Percentiles rank a stretch among this genome's conserved stretches.
These are phyloP conservation scores for Hassar affinis DNA, from an alignment of 2,113 vertebrate species.

Conservation along the genomic window DNA sequence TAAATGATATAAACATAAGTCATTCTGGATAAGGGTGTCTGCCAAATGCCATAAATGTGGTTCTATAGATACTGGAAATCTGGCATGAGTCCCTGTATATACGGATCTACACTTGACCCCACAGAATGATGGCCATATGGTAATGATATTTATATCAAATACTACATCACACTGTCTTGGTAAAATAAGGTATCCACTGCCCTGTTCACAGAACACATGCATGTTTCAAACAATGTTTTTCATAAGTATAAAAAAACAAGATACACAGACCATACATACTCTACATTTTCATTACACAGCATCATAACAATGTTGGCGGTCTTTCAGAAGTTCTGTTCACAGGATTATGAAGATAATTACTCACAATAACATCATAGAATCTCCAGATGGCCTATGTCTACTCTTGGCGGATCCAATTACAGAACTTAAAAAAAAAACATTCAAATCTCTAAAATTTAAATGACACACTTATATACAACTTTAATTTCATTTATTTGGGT, in stretches of 20 bases:
- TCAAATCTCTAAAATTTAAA: background rate
- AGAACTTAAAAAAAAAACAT: background rate
- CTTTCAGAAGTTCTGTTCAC: too few species aligned
- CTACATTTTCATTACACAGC: background rate
- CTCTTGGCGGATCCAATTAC: background rate
- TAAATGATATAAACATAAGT: too few species aligned
- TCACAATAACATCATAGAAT: background rate
- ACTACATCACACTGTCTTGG: background rate
- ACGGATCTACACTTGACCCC: background rate
- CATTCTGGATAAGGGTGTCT: too few species aligned
- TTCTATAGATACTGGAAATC: background rate
- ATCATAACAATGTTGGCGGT: background rate
- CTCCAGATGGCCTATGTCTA: background rate
- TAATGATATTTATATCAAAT: background rate
- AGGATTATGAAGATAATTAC: too few species aligned
- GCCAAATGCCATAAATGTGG: too few species aligned
- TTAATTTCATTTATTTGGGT: background rate
- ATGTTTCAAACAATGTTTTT: too few species aligned
- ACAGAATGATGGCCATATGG: background rate
- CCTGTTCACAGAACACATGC: too few species aligned
- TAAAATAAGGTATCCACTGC: too few species aligned
- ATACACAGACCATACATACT: background rate
- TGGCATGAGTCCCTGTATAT: background rate
- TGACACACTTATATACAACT: background rate
- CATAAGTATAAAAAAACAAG: too few species aligned